Conservation (phyloP, 2,888 invertebrate genomes). For the Lasioglossum marginatum region DNA sequence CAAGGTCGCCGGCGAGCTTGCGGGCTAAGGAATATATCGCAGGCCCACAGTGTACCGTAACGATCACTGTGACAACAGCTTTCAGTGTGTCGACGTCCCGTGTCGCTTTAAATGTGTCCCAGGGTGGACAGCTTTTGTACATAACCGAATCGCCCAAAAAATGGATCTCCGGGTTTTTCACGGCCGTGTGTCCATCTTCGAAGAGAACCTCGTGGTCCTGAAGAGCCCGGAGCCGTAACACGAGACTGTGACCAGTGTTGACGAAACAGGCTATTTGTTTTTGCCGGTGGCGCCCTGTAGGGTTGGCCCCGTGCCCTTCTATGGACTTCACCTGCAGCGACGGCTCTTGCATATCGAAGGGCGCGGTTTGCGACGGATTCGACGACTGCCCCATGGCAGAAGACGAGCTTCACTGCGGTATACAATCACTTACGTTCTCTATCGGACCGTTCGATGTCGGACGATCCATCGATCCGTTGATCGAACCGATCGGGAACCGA, state of each 20-base stretch:
- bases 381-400: constrained; percentile 88
- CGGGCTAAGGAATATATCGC: constrained; percentile 1
- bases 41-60: constrained; percentile 14
- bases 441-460: constrained; percentile 6
- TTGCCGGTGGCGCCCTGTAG: constrained; percentile 75
- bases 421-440: constrained; percentile 68
- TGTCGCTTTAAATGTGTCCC: constrained; percentile 80
- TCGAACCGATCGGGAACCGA: neutral
- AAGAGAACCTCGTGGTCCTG: neutral
- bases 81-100: constrained; percentile 71
- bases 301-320: constrained; percentile 83
- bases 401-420: constrained; percentile 84
- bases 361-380: constrained; percentile 90
- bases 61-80: constrained; percentile 68
- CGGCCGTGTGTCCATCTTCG: neutral
- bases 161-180: constrained; percentile 43
- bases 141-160: constrained; percentile 25
- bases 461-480: neutral
- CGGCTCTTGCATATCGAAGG: constrained; percentile 90
- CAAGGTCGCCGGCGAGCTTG: neutral
- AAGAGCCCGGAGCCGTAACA: constrained; percentile 28
- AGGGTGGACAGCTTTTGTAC: constrained; percentile 61
- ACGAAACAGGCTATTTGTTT: constrained; percentile 71
- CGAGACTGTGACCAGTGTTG: constrained; percentile 63
- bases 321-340: constrained; percentile 90